These are phyloP conservation scores for Maniola hyperantus DNA, from an alignment of 2,888 invertebrate genomes.

Conservation along the genomic window DNA sequence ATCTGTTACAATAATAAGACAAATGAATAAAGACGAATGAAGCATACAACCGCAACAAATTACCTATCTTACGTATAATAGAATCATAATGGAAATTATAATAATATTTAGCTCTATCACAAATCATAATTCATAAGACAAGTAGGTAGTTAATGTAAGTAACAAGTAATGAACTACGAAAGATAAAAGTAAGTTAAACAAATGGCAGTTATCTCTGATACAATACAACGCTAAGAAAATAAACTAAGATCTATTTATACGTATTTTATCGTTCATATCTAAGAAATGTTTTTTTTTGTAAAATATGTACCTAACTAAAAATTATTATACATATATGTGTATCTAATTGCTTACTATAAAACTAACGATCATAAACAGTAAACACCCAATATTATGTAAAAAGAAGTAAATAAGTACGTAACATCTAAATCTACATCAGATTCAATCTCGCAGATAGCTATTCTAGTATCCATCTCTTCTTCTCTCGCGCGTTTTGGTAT, in stretches of 20 bases:
- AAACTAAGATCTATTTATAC: slow-evolving; percentile 1
- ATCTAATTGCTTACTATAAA: no score
- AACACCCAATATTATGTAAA: neutral
- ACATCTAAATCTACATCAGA: no score
- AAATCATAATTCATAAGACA: neutral
- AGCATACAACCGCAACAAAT: neutral
- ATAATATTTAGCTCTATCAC: neutral
- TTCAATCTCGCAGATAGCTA: no score
- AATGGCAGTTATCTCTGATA: slow-evolving; percentile 23
- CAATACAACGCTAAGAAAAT: slow-evolving; percentile 2
- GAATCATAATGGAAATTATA: neutral
- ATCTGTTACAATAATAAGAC: neutral
- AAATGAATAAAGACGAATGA: neutral
- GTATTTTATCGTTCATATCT: neutral
- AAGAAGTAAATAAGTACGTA: neutral
- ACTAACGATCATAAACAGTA: neutral
- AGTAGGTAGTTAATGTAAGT: no score
- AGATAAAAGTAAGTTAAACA: slow-evolving; percentile 9
- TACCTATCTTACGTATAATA: neutral
- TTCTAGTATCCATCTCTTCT: no score
- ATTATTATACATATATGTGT: no score
- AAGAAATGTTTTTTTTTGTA: neutral
- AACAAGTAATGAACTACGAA: no score
- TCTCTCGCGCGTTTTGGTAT: no score
- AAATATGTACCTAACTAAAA: neutral